These are phyloP conservation scores for Imbricaverruca yamaguchii DNA, from an alignment of 2,888 invertebrate genomes.

Conservation along the genomic window DNA sequence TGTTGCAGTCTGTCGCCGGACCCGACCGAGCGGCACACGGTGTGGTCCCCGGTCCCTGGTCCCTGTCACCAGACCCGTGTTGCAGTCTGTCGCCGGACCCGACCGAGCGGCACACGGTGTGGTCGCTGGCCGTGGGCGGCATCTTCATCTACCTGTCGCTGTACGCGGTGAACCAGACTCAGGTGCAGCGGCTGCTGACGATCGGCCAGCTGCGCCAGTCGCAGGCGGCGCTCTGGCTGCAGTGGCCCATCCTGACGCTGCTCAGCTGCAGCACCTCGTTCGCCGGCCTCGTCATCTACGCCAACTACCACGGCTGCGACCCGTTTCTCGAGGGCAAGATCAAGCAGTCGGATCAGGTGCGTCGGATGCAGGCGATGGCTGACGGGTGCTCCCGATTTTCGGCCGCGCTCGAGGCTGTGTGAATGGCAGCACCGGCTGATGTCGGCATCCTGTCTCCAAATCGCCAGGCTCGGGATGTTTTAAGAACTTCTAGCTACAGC, in stretches of 20 bases:
- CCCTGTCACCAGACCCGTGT: too few relatives aligned
- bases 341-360: conserved; percentile 58
- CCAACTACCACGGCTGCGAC: conserved; percentile 73
- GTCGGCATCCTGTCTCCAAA: too few relatives aligned
- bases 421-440: too few relatives aligned
- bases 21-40: conserved; percentile 72
- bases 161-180: conserved; percentile 82
- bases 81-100: conserved; percentile 67
- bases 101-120: conserved; percentile 74
- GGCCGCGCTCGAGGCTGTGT: too few relatives aligned
- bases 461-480: too few relatives aligned
- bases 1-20: conserved; percentile 61
- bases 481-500: too few relatives aligned
- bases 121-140: conserved; percentile 72
- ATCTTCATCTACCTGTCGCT: conserved; percentile 67
- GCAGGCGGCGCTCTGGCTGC: conserved; percentile 66
- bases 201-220: conserved; percentile 54
- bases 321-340: conserved; percentile 59
- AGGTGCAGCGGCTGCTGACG: conserved; percentile 50
- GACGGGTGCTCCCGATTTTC: too few relatives aligned
- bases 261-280: conserved; percentile 64
- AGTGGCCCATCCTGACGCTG: conserved; percentile 66
- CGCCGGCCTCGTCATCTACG: conserved; percentile 75
- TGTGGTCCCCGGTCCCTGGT: conserved; percentile 61
- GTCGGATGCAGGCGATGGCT: not conserved